Base-by-base conservation (phyloP, 2,888 invertebrate genomes). In the Scaptomyza cyrtandrae region DNA sequence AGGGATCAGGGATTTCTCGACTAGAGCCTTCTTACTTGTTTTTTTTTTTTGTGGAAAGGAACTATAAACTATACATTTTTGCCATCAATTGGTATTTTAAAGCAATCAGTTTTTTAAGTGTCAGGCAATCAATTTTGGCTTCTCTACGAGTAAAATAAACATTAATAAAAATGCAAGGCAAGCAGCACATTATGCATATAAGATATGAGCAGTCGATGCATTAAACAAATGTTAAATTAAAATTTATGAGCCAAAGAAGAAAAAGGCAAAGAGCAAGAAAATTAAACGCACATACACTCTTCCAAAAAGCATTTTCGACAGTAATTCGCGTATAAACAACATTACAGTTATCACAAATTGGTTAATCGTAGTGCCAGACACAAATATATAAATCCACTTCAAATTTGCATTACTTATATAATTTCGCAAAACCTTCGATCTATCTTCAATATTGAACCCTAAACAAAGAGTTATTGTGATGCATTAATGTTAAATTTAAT, bases 141-240 rank as follows among this genome's bases (percentile, higher is more conserved):
- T 19, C 45, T n/a, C n/a, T n/a, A 33, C 31, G 4, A 53, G 27
- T 39, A 13, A 16, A 24, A 35, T 49, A 6, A n/a, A n/a, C 35
- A 50, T 19, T 48, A 31, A 62, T 24, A 62, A 31, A 69, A 58
- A 58, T 52, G 58, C 75, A 58, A 16, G 37, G 3, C 75, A 52
- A 49, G 48, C 62, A 49, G 48, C 62, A 58, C 54, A 75, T 75
- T 69, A 55, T 44, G 50, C 46, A 33, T 11, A 48, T 43, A 39
- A 71, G 29, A 74, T 61, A 73, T 61, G 57, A 19, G 44, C 61
- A 61, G 49, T 48, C 69, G 19, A 67, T 74, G 75, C 69, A 53
- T 60, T 74, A 50, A 66, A 53, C 39, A 53, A 54, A 57, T 60
- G 41, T 60, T 66, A 43, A 72, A 68, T 37, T 37, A 45, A 59